Base-by-base conservation (phyloP, 2,888 invertebrate genomes). In the Melinaea marsaeus region DNA sequence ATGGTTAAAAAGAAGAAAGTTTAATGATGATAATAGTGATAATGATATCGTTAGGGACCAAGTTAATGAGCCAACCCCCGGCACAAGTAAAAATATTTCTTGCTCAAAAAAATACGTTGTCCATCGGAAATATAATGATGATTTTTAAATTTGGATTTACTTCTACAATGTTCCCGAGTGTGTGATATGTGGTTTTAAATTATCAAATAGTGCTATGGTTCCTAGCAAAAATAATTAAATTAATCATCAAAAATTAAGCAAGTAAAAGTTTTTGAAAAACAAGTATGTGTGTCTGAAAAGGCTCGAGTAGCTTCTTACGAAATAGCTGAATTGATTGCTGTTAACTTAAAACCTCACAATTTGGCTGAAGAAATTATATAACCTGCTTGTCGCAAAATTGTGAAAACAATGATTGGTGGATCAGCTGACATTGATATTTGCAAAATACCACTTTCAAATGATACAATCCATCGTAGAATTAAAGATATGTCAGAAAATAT, bases 181-280 rank as follows among this genome's bases (percentile, higher is more conserved):
- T 62, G 56, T 63, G 59, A 63, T 60, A 62, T 62, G 58, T 58
- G 55, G 55, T 62, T 62, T 59, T 56, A 59, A 63, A 63, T 60
- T 55, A 60, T 60, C 64, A 64, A 60, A 64, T 64, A 64, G 60
- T 64, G 60, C 60, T 60, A 64, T 64, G 64, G 60, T 64, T 64
- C 64, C 64, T 60, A 64, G 64, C 60, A 64, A 64, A n/a, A n/a
- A n/a, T n/a, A n/a, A n/a, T n/a, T n/a, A n/a, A n/a, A n/a, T 48
- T 61, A 48, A 48, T 48, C 48, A 48, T 48, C 48, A 48, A 61
- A 56, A 55, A 54, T 60, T 37, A 60, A 60, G 60, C 60, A 60
- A 60, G 55, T 60, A 60, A 55, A 60, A 55, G 60, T 55, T 60
- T 60, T 60, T 61, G 48, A 59, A 62, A 58, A 62, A 62, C 58